Evolutionary conservation across 2,113 vertebrate genomes (phyloP).

Genomic region (Zeus faber): DNA sequence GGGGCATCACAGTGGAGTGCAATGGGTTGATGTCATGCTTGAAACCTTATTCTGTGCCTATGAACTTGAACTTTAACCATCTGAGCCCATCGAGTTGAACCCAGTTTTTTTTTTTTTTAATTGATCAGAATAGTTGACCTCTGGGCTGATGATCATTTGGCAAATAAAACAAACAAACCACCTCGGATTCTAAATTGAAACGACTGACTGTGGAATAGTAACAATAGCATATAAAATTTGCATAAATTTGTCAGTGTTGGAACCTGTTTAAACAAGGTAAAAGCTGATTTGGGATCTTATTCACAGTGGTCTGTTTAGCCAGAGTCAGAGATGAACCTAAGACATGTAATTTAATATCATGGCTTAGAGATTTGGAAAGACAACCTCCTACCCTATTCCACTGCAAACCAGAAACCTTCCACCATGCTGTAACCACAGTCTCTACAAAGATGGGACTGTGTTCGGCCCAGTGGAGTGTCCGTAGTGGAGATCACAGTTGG

Average conservation of each 20-base stretch:
- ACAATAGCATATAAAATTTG: too few relatives aligned
- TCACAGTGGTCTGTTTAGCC: background rate
- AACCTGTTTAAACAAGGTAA: background rate
- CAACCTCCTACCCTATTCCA: background rate
- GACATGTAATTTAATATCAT: background rate
- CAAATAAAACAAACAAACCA: too few relatives aligned
- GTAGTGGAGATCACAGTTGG: constrained; percentile 32
- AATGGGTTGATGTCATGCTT: too few relatives aligned
- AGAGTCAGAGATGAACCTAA: background rate
- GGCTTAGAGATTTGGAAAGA: background rate
- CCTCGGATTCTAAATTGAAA: too few relatives aligned
- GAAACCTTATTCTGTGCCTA: too few relatives aligned
- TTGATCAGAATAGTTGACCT: too few relatives aligned
- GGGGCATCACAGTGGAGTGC: too few relatives aligned
- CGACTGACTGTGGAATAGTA: too few relatives aligned
- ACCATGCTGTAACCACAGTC: background rate
- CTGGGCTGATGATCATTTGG: too few relatives aligned
- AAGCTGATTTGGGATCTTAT: background rate
- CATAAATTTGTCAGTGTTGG: background rate
- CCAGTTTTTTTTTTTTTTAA: background rate
- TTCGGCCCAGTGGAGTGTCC: background rate
- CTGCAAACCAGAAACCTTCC: background rate
- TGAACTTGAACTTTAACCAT: background rate
- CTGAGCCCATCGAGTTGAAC: background rate
- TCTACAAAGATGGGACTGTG: background rate